These are phyloP conservation scores for Odocoileus hemionus DNA, from an alignment of 2,113 vertebrate genomes.

Conservation along the genomic window DNA sequence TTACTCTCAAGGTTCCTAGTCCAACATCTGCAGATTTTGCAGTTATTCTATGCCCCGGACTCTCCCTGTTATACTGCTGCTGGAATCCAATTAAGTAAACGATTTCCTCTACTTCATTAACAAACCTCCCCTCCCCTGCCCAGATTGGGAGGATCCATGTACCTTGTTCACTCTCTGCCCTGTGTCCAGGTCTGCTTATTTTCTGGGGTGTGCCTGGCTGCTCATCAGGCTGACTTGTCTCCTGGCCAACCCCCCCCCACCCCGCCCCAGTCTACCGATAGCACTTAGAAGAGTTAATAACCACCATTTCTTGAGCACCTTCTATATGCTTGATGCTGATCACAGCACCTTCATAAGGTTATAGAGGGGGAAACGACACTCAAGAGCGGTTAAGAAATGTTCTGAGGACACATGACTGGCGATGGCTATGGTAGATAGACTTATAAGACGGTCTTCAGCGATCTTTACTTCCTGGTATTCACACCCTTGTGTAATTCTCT, in stretches of 20 bases:
- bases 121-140: not conserved
- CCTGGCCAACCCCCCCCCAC: not conserved
- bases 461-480: not conserved
- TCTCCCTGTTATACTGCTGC: not conserved
- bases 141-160: not conserved
- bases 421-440: not conserved
- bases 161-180: not conserved
- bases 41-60: not conserved
- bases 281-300: not conserved
- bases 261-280: not conserved
- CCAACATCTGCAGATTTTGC: not conserved
- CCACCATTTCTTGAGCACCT: not conserved
- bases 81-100: not conserved
- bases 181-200: no score
- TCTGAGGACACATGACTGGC: not conserved
- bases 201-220: not conserved
- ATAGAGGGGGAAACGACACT: not conserved
- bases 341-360: not conserved
- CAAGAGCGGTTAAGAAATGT: not conserved
- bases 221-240: not conserved
- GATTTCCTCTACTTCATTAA: not conserved
- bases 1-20: not conserved
- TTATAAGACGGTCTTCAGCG: not conserved
- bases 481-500: not conserved
- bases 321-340: not conserved